Percentiles rank a stretch among this genome's conserved stretches.
phyloP scores from a whole-genome alignment of 2,888 invertebrate genomes.

The Trichopoda pennipes region DNA sequence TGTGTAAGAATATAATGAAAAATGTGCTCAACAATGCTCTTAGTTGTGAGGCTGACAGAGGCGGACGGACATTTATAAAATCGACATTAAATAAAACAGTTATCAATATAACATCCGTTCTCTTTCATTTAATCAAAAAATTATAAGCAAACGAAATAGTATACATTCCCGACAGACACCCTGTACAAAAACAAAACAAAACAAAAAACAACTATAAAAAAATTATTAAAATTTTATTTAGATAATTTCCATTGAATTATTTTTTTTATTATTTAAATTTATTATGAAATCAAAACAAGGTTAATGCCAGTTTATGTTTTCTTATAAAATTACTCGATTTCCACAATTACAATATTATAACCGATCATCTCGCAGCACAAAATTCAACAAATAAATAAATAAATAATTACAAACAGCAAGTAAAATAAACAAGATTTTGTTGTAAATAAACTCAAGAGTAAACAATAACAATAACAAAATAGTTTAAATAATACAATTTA shows the following conservation, averaged over 20 bases:
- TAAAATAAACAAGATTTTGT: conserved; percentile 45
- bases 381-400: conserved; percentile 44
- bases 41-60: too few relatives aligned
- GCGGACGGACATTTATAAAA: too few relatives aligned
- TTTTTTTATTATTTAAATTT: neutral
- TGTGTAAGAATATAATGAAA: too few relatives aligned
- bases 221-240: neutral
- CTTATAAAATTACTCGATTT: conserved; percentile 11
- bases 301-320: conserved; percentile 60
- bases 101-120: too few relatives aligned
- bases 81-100: too few relatives aligned
- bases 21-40: too few relatives aligned
- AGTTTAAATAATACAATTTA: conserved; percentile 19
- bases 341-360: conserved; percentile 22
- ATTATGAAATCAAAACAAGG: conserved; percentile 54
- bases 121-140: too few relatives aligned
- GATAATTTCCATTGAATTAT: conserved; percentile 12
- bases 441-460: conserved; percentile 39
- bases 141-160: too few relatives aligned
- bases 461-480: conserved; percentile 18
- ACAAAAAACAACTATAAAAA: neutral
- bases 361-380: conserved; percentile 19
- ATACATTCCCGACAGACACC: too few relatives aligned
- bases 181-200: neutral
- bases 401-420: conserved; percentile 8